These are phyloP conservation scores for Busseola fusca DNA, from an alignment of 2,888 invertebrate genomes.

Conservation along the genomic window DNA sequence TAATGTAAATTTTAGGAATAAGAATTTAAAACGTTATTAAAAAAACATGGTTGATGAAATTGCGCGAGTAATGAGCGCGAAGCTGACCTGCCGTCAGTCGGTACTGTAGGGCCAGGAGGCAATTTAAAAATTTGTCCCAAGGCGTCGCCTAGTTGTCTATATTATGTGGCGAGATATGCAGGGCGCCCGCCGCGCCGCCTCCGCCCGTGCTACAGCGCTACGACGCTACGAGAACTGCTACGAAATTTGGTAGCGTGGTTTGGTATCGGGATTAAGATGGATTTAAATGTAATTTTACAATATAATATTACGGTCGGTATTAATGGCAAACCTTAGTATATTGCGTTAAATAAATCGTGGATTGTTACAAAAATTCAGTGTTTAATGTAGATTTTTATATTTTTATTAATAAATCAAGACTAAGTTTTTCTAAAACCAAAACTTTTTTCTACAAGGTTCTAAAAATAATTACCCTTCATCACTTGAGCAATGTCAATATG, in stretches of 20 bases:
- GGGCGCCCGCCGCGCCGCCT: constrained; percentile 67
- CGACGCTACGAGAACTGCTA: constrained; percentile 58
- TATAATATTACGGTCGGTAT: not conserved
- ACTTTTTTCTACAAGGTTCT: no score
- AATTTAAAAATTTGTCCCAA: constrained; percentile 86
- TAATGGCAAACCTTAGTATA: not conserved
- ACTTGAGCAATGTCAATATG: no score
- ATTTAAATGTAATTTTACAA: constrained; percentile 1
- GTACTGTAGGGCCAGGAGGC: constrained; percentile 76
- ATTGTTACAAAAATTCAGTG: not conserved
- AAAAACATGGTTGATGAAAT: constrained; percentile 57
- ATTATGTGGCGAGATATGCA: constrained; percentile 77
- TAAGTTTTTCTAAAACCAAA: not conserved
- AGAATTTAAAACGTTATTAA: constrained; percentile 54
- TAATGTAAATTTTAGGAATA: constrained; percentile 17
- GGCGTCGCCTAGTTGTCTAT: constrained; percentile 81
- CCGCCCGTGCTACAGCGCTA: constrained; percentile 60
- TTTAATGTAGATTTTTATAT: not conserved
- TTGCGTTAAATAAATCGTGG: not conserved
- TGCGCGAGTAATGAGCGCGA: constrained; percentile 63
- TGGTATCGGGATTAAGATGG: constrained; percentile 6
- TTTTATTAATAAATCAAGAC: not conserved
- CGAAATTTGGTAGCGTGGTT: constrained; percentile 42
- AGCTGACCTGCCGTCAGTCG: constrained; percentile 67
- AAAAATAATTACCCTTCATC: not conserved